Evolutionary conservation across 1,140 invertebrate species (phyloP).

Genomic region (Apis laboriosa): DNA sequence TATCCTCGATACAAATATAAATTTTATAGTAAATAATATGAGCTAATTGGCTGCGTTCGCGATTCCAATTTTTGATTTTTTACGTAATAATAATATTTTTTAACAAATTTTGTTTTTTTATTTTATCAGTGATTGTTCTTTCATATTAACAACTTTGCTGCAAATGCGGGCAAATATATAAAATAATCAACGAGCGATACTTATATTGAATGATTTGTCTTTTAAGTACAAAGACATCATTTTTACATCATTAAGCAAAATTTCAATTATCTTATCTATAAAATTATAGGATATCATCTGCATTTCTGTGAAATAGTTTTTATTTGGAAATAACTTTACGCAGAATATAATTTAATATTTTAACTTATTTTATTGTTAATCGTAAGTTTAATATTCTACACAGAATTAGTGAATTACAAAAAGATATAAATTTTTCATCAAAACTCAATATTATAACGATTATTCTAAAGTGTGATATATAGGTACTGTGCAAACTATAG

Average conservation of each 20-base stretch:
- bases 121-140: conserved; percentile 42
- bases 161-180: conserved; percentile 42
- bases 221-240: conserved; percentile 55
- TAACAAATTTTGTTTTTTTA: conserved; percentile 6
- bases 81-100: not conserved
- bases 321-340: not conserved
- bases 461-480: not conserved
- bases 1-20: too few relatives aligned
- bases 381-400: not conserved
- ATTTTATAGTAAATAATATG: too few relatives aligned
- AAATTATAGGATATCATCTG: not conserved
- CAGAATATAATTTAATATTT: not conserved
- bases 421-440: not conserved
- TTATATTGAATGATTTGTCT: conserved; percentile 56
- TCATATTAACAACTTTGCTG: conserved; percentile 22
- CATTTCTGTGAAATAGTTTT: not conserved
- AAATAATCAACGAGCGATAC: conserved; percentile 46
- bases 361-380: not conserved
- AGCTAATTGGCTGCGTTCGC: too few relatives aligned
- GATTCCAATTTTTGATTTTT: not conserved
- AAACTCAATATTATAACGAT: not conserved
- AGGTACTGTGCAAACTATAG: not conserved
- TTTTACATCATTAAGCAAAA: conserved; percentile 10
- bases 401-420: not conserved
- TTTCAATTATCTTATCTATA: not conserved